phyloP scores from a whole-genome alignment of 2,797 vertebrate species.

The Rhinogobio ventralis region DNA sequence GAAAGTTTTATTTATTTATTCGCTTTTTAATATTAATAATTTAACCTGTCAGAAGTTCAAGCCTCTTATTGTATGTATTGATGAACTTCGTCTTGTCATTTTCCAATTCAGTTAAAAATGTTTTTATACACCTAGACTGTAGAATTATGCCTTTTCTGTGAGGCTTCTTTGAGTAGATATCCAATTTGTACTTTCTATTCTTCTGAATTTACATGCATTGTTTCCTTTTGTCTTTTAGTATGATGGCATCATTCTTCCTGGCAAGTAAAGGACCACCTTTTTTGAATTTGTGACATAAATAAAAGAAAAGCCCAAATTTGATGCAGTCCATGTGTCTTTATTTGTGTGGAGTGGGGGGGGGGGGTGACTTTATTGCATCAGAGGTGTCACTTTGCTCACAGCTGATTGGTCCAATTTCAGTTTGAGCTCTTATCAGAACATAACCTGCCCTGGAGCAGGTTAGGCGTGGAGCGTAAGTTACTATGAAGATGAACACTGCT shows the following conservation, averaged over 20 bases:
- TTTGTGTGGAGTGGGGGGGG: not conserved
- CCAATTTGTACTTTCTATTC: not conserved
- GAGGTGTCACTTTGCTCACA: too few species aligned
- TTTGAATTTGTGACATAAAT: conserved; percentile 77
- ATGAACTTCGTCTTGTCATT: not conserved
- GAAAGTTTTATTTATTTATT: not conserved
- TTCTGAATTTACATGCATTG: not conserved
- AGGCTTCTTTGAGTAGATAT: not conserved
- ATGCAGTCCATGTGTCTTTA: not conserved
- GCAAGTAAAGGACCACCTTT: conserved; percentile 87
- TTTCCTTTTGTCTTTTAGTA: conserved; percentile 81
- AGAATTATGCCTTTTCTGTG: not conserved
- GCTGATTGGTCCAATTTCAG: too few species aligned
- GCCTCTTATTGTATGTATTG: not conserved
- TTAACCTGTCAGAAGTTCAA: not conserved
- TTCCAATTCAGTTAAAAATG: not conserved
- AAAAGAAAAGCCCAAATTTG: conserved; percentile 68
- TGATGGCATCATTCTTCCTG: conserved; percentile 98
- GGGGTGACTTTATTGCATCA: too few species aligned
- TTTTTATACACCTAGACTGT: not conserved
- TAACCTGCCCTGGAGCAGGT: too few species aligned
- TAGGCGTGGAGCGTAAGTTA: too few species aligned
- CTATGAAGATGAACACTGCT: too few species aligned
- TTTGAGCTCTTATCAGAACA: too few species aligned
- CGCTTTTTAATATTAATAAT: not conserved